Conservation (phyloP, 2,888 invertebrate species). For the Polyommatus icarus region DNA sequence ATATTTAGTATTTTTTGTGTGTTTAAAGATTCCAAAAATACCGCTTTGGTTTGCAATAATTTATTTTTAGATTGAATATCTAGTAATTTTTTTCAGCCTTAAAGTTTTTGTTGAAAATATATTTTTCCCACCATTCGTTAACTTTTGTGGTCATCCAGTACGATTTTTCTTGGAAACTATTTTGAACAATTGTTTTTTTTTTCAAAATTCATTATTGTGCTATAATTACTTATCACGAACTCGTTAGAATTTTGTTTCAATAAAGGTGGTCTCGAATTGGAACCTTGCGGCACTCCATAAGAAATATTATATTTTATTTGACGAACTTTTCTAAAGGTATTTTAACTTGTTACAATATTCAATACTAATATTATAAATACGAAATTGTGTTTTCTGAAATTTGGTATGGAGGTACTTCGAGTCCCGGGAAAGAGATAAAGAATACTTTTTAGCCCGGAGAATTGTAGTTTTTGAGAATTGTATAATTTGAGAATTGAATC, state of each 20-base stretch:
- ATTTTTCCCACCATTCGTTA: background rate
- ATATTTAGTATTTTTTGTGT: background rate
- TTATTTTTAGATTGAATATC: background rate
- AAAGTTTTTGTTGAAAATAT: background rate
- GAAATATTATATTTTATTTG: background rate
- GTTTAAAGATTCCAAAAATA: background rate
- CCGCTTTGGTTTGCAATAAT: background rate
- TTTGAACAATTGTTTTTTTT: background rate
- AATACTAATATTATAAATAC: too few relatives aligned
- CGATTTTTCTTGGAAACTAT: background rate
- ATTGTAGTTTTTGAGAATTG: too few relatives aligned
- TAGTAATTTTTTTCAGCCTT: background rate
- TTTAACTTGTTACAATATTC: background rate
- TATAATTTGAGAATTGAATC: too few relatives aligned
- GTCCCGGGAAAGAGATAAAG: too few relatives aligned
- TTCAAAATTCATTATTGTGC: background rate
- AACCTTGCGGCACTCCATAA: background rate
- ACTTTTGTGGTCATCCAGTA: background rate
- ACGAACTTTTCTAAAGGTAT: background rate
- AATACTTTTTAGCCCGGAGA: too few relatives aligned
- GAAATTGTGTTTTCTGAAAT: too few relatives aligned
- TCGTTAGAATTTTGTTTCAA: background rate
- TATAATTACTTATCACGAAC: background rate
- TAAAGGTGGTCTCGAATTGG: background rate
- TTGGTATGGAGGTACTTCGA: too few relatives aligned